Conservation (phyloP, 2,888 invertebrate species). For the Melipona beecheii region DNA sequence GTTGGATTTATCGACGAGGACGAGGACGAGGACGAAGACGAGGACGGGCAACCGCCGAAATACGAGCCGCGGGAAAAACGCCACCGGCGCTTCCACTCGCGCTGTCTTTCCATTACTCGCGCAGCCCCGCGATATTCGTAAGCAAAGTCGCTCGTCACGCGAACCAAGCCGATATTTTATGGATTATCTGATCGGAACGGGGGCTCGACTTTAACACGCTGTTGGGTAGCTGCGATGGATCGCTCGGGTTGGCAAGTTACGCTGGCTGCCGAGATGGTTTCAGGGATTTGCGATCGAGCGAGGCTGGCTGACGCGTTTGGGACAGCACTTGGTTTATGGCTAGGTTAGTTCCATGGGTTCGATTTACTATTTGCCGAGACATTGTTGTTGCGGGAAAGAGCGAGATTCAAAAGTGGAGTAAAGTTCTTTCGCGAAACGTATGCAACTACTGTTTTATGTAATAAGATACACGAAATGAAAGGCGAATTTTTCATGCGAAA, state of each 20-base stretch:
- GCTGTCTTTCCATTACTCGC: neutral
- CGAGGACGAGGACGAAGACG: conserved; percentile 12
- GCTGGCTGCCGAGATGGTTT: neutral
- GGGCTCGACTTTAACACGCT: neutral
- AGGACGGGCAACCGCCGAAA: conserved; percentile 37
- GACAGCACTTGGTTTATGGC: neutral
- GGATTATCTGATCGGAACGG: conserved; percentile 43
- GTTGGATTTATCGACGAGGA: conserved; percentile 50
- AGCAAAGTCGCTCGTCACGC: conserved; percentile 3
- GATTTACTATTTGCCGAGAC: neutral
- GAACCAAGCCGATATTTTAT: conserved; percentile 26
- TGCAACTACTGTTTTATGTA: too few relatives aligned
- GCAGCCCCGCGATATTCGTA: neutral
- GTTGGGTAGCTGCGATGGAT: neutral
- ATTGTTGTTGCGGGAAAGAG: neutral
- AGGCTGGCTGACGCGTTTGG: neutral
- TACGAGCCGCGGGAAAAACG: conserved; percentile 40
- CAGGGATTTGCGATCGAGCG: neutral
- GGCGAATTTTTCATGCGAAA: too few relatives aligned
- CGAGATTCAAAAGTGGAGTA: neutral
- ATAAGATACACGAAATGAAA: neutral
- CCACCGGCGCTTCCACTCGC: too few relatives aligned
- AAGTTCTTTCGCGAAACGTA: neutral
- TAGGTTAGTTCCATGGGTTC: neutral
- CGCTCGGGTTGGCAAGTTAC: too few relatives aligned